These are phyloP conservation scores for Crossocerus cetratus DNA, from an alignment of 2,888 invertebrate genomes.

Conservation along the genomic window DNA sequence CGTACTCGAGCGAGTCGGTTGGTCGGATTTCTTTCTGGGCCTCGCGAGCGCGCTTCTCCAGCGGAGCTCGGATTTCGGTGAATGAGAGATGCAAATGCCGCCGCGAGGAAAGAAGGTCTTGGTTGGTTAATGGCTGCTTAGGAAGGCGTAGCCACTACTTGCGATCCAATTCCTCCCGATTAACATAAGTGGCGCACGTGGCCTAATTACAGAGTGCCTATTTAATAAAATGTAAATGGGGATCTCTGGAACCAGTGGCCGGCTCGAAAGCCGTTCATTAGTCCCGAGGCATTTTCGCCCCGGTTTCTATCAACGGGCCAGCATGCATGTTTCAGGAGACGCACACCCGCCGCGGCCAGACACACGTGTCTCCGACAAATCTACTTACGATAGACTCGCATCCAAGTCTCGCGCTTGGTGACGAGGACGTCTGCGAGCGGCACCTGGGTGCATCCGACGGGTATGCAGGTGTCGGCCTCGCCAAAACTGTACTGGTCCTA, in stretches of 20 bases:
- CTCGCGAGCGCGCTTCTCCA: too few species aligned
- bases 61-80: too few species aligned
- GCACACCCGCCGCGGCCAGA: too few species aligned
- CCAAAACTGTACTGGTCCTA: background rate
- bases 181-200: conserved; percentile 9
- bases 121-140: conserved; percentile 4
- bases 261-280: background rate
- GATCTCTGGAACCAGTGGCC: background rate
- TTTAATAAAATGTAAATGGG: background rate
- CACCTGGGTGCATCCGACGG: background rate
- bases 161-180: conserved; percentile 9
- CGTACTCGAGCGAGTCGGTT: too few species aligned
- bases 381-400: too few species aligned
- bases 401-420: too few species aligned
- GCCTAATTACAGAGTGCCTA: conserved; percentile 10
- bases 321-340: too few species aligned
- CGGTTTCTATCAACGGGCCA: too few species aligned
- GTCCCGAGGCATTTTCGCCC: too few species aligned
- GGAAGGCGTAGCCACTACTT: conserved; percentile 2
- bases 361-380: background rate
- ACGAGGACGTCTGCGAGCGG: too few species aligned
- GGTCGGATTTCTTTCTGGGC: too few species aligned
- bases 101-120: background rate
- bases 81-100: background rate
- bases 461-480: conserved; percentile 4